Evolutionary conservation across 2,113 vertebrate species (phyloP), one percentile per base, ranked within the genome.

Genomic region (Typhlomys cinereus): DNA sequence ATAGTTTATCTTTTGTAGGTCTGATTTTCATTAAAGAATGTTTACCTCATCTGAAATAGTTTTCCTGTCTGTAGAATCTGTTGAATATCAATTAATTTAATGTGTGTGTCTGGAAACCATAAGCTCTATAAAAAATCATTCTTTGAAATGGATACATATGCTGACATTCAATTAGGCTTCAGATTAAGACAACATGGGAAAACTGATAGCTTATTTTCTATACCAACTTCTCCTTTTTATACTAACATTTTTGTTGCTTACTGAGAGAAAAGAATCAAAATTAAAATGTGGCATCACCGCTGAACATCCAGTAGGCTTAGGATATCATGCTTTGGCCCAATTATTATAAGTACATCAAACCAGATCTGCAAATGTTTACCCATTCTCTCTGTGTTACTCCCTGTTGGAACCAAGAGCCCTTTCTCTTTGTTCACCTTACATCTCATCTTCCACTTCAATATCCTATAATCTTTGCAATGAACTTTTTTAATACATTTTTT

Each of bases 161-260:
- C 97, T 99, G 98, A 99, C 99, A 98, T 99, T 99, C 99, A 99
- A 98, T 99, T 99, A 99, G 98, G 97, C 98, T 98, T 96, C 94
- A 96, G 98, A 98, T 99, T 99, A 98, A 98, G 98, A 99, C 98
- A 99, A 99, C 98, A 98, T 98, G 97, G 90, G 89, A 96, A 99
- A 99, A 99, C 99, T 98, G 98, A 99, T 99, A 98, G 97, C 98
- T 99, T 96, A 99, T 99, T 99, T 99, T 99, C 98, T 80, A 11
- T 86, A 25, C 21, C 4, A 67, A 1, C 99, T 98, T 98, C 94
- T 96, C 94, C n/a, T 98, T 98, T 99, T 99, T 98, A 98, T 98
- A 97, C 98, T 98, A 97, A 97, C 98, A 98, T 99, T 99, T 98
- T n/a, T 98, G 98, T 98, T 99, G 98, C 99, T 99, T 99, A 97